phyloP scores from a whole-genome alignment of 2,113 vertebrate species.

The Trogon melanurus region DNA sequence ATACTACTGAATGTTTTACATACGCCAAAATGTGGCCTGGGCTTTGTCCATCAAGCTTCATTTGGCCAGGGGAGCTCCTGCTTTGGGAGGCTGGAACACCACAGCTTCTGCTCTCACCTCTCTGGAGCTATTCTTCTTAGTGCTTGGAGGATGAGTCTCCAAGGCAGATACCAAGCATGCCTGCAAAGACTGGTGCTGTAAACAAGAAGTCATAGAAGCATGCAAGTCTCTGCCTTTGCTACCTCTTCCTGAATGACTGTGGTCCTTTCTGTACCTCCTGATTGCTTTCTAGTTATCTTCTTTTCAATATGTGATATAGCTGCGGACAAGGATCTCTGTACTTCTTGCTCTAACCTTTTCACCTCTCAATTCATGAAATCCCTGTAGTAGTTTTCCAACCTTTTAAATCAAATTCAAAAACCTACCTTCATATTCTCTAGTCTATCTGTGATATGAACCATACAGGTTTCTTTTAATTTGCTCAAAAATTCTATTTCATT shows the following conservation, averaged over 20 bases:
- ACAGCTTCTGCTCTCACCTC: not conserved
- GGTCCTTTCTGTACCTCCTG: not conserved
- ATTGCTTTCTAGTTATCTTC: not conserved
- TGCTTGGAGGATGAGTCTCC: not conserved
- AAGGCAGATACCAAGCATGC: not conserved
- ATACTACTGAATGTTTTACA: not conserved
- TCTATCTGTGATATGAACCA: not conserved
- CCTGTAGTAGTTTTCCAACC: not conserved
- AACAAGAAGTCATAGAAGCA: not conserved
- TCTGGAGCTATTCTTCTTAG: not conserved
- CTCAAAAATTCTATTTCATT: not conserved
- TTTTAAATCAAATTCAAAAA: not conserved
- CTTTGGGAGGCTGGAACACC: not conserved
- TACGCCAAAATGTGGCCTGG: not conserved
- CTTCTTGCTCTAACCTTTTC: conserved; percentile 8
- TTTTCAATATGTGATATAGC: not conserved
- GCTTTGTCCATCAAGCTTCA: not conserved
- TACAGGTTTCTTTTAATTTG: not conserved
- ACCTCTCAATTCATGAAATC: not conserved
- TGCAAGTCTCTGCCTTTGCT: not conserved
- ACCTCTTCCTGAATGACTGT: not conserved
- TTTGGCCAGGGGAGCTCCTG: not conserved
- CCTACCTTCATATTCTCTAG: not conserved
- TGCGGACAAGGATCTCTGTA: not conserved
- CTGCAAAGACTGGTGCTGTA: not conserved